Conservation (phyloP, 2,888 invertebrate genomes). For the Atrina japonica region DNA sequence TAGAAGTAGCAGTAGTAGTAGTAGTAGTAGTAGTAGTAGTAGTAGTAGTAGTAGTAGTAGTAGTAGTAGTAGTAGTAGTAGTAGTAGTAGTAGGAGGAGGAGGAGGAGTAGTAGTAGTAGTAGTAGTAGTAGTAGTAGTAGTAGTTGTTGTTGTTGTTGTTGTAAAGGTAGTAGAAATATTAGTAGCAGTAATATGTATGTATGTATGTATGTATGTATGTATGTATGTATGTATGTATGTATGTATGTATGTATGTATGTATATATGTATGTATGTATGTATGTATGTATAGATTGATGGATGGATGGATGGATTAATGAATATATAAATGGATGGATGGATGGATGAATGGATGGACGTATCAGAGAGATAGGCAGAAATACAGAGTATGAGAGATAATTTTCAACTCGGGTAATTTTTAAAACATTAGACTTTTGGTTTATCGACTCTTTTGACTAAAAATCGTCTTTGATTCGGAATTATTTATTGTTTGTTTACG, state of each 20-base stretch:
- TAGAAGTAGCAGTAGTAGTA: background rate
- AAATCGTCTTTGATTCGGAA: too few relatives aligned
- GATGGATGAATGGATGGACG: too few relatives aligned
- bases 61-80: slow-evolving; percentile 4
- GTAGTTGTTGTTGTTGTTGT: too few relatives aligned
- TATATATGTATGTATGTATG: slow-evolving; percentile 11
- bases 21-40: slow-evolving; percentile 2
- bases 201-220: slow-evolving; percentile 16
- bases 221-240: slow-evolving; percentile 18
- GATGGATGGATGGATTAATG: background rate
- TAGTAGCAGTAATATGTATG: slow-evolving; percentile 5
- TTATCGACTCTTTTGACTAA: too few relatives aligned
- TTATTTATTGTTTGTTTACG: too few relatives aligned
- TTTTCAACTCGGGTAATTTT: too few relatives aligned
- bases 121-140: background rate
- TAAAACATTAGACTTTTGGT: too few relatives aligned
- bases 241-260: slow-evolving; percentile 16
- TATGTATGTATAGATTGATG: slow-evolving; percentile 5
- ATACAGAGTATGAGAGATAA: too few relatives aligned
- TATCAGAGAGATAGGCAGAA: too few relatives aligned
- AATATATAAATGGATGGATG: background rate
- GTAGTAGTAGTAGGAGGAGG: too few relatives aligned
- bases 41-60: background rate
- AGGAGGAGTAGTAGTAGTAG: too few relatives aligned
- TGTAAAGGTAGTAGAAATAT: too few relatives aligned